Evolutionary conservation across 2,113 vertebrate genomes (phyloP), one percentile per base, ranked within the genome.

Genomic region (Pholis gunnellus): DNA sequence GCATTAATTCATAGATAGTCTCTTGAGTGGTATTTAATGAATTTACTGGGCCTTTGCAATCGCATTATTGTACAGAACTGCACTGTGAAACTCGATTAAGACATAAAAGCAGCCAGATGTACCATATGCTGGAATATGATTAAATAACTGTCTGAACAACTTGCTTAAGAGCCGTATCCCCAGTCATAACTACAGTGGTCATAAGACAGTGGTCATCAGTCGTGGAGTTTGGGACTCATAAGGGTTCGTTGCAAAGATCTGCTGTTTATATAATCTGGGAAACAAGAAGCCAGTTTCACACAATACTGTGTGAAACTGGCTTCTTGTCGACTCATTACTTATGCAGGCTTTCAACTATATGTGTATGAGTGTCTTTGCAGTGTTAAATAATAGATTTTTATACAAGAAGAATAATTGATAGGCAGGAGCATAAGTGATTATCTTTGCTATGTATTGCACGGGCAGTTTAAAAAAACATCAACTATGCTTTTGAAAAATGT

Each of bases 1-100:
- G 31, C 66, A 84, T 72, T 89, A 74, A 72, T 85, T 78, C 22
- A 66, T 80, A 67, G 67, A 36, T 60, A 57, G 44, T 82, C 72
- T 75, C 70, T 68, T 82, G 72, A 88, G 75, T 80, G 80, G 80
- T 20, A 3, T 80, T 40, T 86, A 91, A 92, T 88, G 57, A 66
- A 83, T 56, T 92, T 92, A 92, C 60, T 27, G 44, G 27, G 48
- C 50, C 60, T 59, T 54, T 65, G 50, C 42, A 79, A 73, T 82
- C 61, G 29, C 27, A 79, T 91, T 85, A 88, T 74, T 86, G 65
- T 79, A 64, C 60, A 76, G 44, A 78, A 71, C 70, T 66, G 71
- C 50, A 65, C 65, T 42, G 50, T 83, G 66, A 82, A 93, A 92
- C 80, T 82, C 79, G 87, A 88, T 90, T 89, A 59, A 27, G 84